phyloP scores from a whole-genome alignment of 2,113 vertebrate genomes.

The Progne subis region DNA sequence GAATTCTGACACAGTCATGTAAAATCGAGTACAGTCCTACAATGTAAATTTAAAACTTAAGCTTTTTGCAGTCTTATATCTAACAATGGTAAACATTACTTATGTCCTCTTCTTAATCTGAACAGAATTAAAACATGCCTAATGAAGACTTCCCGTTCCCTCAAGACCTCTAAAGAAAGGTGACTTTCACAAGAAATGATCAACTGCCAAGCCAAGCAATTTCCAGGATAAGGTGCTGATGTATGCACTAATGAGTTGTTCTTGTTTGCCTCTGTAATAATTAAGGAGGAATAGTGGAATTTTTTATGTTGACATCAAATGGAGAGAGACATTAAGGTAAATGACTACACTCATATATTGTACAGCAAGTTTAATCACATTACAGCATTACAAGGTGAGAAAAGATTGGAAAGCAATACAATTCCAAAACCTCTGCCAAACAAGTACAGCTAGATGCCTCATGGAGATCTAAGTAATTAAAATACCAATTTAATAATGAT shows the following conservation, averaged over 20 bases:
- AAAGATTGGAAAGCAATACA: neutral
- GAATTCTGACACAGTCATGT: neutral
- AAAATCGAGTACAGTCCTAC: neutral
- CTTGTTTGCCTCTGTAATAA: neutral
- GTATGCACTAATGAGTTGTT: neutral
- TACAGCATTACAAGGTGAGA: neutral
- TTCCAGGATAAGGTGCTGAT: neutral
- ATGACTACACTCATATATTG: neutral
- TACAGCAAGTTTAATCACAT: neutral
- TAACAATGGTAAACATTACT: neutral
- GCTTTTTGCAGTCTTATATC: neutral
- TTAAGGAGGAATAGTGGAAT: neutral
- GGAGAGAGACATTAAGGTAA: neutral
- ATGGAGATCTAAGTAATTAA: neutral
- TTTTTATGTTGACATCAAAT: neutral
- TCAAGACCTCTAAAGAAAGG: neutral
- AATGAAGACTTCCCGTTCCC: neutral
- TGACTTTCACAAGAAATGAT: neutral
- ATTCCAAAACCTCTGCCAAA: neutral
- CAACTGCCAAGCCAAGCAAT: neutral
- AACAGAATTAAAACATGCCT: neutral
- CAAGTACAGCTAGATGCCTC: neutral
- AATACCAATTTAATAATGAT: neutral
- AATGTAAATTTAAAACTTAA: neutral
- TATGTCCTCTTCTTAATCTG: neutral